Evolutionary conservation across 2,888 invertebrate species (phyloP), one percentile per base, ranked within the genome.

Genomic region (Dusona sp.): DNA sequence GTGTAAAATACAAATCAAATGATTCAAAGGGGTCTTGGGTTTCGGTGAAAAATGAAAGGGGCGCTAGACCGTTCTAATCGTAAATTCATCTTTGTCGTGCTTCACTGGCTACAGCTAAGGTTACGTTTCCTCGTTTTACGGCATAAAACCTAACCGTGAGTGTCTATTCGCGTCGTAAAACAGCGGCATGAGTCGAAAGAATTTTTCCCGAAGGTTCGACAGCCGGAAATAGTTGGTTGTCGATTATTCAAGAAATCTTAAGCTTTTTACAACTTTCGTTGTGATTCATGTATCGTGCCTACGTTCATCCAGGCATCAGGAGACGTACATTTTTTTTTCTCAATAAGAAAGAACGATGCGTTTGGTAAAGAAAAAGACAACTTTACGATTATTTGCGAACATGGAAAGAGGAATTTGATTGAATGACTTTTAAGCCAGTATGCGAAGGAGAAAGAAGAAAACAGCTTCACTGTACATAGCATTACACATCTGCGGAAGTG

Each of bases 21-120:
- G 42, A 38, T 61, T 19, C 13, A 22, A 33, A 64, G 65, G 77
- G n/a, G 16, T 48, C 64, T 25, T 19, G 64, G 22, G n/a, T 42
- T 54, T 74, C 36, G 74, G 51, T 51, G 38, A 48, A 70, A 36
- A 79, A 70, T 25, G 33, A 33, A 45, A 79, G 65, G 48, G 51
- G 13, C n/a, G 8, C 45, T 54, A 42, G 16, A 68, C 25, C 79
- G 68, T 57, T 84, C 79, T 73, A 81, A 74, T 65, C 65, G 80
- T 81, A 81, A 81, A 81, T 81, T 64, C 54, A 81, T 74, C 73
- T 73, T 81, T 33, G 80, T 74, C 80, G 80, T 54, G 72, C 64
- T 36, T 54, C 68, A 57, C 4, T 25, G 42, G n/a, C 75, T 51
- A 2, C 13, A 19, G 51, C 51, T 29, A 25, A 42, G 61, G 42